Evolutionary conservation across 2,113 vertebrate genomes (phyloP).

Genomic region (Hyaena hyaena): DNA sequence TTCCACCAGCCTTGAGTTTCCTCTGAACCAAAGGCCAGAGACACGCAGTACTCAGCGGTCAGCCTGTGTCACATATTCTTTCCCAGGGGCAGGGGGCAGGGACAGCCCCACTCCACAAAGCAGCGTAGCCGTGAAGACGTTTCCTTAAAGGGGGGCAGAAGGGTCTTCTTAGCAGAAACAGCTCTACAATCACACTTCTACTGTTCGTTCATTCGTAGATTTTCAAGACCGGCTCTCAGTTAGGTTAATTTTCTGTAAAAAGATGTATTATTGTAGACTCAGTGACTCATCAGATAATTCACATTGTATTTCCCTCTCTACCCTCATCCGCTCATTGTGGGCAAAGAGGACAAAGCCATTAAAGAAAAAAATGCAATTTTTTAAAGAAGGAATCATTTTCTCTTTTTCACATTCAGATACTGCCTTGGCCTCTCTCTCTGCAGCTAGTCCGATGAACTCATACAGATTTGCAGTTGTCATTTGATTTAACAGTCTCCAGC

Average conservation of each 20-base stretch:
- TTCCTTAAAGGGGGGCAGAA: background rate
- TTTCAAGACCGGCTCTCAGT: background rate
- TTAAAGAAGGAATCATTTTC: background rate
- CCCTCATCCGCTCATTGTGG: background rate
- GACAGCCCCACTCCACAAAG: background rate
- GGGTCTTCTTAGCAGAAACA: background rate
- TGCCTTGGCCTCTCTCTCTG: background rate
- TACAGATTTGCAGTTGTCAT: background rate
- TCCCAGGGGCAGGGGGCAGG: background rate
- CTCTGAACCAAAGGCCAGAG: background rate
- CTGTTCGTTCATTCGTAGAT: background rate
- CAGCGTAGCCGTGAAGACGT: background rate
- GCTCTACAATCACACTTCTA: background rate
- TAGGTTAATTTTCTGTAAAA: background rate
- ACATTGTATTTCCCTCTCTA: background rate
- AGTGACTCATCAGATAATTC: background rate
- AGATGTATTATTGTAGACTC: background rate
- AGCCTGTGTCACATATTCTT: background rate
- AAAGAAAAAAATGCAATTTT: background rate
- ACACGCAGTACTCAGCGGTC: background rate
- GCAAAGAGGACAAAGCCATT: background rate
- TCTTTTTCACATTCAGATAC: background rate
- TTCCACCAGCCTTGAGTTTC: background rate
- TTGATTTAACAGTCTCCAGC: background rate
- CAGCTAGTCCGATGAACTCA: background rate